Evolutionary conservation across 53 echinoderm and acorn worm genomes (phyloP).

Genomic region (Luidia sarsii): DNA sequence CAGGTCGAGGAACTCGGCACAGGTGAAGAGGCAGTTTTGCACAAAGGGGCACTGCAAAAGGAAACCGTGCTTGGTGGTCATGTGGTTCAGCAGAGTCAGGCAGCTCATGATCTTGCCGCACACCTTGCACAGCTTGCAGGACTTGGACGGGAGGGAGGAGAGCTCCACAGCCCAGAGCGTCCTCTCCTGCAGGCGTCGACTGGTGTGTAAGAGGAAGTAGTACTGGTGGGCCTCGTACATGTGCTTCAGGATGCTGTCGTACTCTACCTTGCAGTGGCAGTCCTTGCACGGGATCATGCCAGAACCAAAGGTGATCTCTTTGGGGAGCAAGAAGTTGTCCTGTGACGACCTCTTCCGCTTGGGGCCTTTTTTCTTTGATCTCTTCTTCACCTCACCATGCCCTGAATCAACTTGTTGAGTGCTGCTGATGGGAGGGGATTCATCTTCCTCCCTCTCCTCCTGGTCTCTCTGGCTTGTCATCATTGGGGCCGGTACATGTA

Average conservation of each 20-base stretch:
- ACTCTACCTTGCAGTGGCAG: neutral
- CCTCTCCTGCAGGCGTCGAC: too few relatives aligned
- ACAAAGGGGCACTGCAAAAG: neutral
- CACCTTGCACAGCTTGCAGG: neutral
- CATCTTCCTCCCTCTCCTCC: too few relatives aligned
- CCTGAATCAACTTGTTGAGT: too few relatives aligned
- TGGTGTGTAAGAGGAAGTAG: neutral
- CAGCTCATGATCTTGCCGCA: neutral
- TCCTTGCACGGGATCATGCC: neutral
- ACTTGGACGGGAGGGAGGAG: neutral
- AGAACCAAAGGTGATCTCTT: too few relatives aligned
- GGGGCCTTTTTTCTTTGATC: too few relatives aligned
- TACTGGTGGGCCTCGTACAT: conserved; percentile 7
- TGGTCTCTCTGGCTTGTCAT: too few relatives aligned
- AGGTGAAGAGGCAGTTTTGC: neutral
- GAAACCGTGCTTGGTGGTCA: neutral
- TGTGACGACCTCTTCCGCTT: too few relatives aligned
- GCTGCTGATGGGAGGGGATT: too few relatives aligned
- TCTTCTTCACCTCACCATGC: too few relatives aligned
- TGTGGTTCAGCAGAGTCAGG: neutral
- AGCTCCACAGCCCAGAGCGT: neutral
- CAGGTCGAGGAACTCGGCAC: neutral
- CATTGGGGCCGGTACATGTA: too few relatives aligned
- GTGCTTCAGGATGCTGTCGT: neutral
- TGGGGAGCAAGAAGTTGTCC: too few relatives aligned